A percentile compares a stretch with the other conserved stretches of the same genome.
These are phyloP conservation scores for Gobio occitaniae DNA, from an alignment of 2,797 vertebrate genomes.

Conservation along the genomic window DNA sequence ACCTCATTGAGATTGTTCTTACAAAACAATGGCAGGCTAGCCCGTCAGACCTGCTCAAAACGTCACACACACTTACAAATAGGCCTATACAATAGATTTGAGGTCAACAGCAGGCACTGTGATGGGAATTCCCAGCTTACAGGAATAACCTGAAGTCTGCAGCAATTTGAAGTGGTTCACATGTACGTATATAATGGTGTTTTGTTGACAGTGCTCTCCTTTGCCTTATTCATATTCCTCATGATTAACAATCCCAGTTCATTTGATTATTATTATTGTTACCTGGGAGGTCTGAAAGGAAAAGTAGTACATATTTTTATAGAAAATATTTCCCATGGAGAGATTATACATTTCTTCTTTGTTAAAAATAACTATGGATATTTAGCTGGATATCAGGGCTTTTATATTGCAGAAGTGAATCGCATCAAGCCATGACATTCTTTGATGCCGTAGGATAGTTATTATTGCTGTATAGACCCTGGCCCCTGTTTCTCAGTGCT, in stretches of 20 bases:
- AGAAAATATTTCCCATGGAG: neutral
- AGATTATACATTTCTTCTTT: constrained; percentile 51
- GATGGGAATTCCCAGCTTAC: constrained; percentile 77
- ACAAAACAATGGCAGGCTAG: constrained; percentile 74
- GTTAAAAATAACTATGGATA: constrained; percentile 54
- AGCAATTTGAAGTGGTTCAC: constrained; percentile 59
- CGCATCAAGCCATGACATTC: constrained; percentile 71
- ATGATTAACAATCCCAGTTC: neutral
- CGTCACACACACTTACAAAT: constrained; percentile 31
- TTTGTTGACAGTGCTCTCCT: constrained; percentile 16
- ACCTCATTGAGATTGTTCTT: constrained; percentile 67
- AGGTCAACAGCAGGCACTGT: constrained; percentile 75
- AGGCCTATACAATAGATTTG: constrained; percentile 67
- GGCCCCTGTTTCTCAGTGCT: constrained; percentile 24
- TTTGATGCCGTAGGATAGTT: constrained; percentile 60
- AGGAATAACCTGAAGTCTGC: constrained; percentile 76
- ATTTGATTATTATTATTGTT: constrained; percentile 4
- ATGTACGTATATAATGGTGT: neutral
- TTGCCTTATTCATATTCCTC: neutral
- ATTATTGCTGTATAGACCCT: constrained; percentile 44
- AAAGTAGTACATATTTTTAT: neutral
- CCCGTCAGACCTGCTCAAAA: constrained; percentile 33
- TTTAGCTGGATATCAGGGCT: constrained; percentile 53
- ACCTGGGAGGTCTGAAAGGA: neutral
- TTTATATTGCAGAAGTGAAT: constrained; percentile 66